Evolutionary conservation across 2,888 invertebrate genomes (phyloP), one percentile per base, ranked within the genome.

Genomic region (Melanargia galathea): DNA sequence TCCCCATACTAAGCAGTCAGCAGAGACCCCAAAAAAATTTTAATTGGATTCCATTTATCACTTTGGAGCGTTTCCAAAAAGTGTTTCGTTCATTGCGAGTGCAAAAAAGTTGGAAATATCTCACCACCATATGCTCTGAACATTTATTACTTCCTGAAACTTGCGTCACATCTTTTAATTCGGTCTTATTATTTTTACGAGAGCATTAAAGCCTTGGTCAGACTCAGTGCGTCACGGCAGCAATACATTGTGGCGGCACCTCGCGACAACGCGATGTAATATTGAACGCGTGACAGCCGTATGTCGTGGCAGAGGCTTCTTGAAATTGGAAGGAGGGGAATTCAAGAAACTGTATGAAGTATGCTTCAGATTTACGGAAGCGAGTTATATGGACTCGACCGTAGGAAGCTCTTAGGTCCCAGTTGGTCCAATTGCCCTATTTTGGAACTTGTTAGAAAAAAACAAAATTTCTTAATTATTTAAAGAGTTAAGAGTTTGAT

Each of bases 151-250:
- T 81, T 82, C 80, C 83, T 75, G 64, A 63, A 72, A 68, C 74
- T 74, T 71, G 65, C 74, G 78, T 75, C 73, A 73, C 71, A 70
- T 64, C 63, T 73, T 72, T 52, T 67, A 69, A 71, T 70, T 71
- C 65, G 68, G 65, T 71, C 70, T 73, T 76, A 76, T 80, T 77
- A 80, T 82, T 86, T 87, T 87, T 84, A 84, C 79, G 80, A 80
- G 77, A 75, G 72, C 79, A 81, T 80, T 77, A 75, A 72, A 76
- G 67, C 67, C 60, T 8, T 22, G 22, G 45, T 7, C 11, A 4
- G 11, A 22, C 13, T 1, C 20, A 22, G 13, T 6, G 2, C 8
- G 43, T 43, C 7, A 10, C 8, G 7, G 18, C 16, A 43, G 0
- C 35, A 11, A 6, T 30, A 2, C 4, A 2, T n/a, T n/a, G n/a